Conservation (phyloP, 2,797 vertebrate genomes). For the Notolepis coatsorum region DNA sequence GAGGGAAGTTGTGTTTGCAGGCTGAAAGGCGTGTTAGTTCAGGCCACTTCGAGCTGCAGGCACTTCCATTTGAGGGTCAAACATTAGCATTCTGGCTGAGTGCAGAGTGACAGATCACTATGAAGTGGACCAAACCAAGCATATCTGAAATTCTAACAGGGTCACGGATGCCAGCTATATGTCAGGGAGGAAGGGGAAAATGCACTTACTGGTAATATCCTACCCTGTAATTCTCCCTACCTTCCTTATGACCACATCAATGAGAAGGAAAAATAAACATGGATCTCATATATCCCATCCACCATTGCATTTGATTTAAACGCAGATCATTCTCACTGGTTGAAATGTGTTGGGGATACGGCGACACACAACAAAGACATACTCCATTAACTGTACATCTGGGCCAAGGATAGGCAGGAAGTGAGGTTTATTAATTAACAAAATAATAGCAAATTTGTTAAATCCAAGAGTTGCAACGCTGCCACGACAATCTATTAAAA, state of each 20-base stretch:
- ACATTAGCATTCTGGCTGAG: conserved; percentile 26
- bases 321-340: conserved; percentile 42
- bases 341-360: conserved; percentile 49
- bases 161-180: conserved; percentile 45
- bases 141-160: conserved; percentile 42
- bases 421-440: conserved; percentile 27
- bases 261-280: conserved; percentile 53
- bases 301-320: conserved; percentile 48
- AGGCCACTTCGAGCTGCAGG: conserved; percentile 16
- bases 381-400: conserved; percentile 42
- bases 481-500: conserved; percentile 13
- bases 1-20: neutral
- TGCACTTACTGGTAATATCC: conserved; percentile 61
- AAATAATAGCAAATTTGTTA: conserved; percentile 10
- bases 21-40: conserved; percentile 7
- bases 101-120: conserved; percentile 35
- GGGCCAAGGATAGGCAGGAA: conserved; percentile 11
- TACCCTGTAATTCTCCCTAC: conserved; percentile 64
- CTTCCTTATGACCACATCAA: conserved; percentile 68
- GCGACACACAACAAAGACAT: conserved; percentile 35
- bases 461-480: no score
- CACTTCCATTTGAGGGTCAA: conserved; percentile 28
- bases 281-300: conserved; percentile 45
- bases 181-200: conserved; percentile 45
- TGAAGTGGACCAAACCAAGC: conserved; percentile 44